Conservation (phyloP, 2,888 invertebrate genomes). For the Andricus quercusramuli region DNA sequence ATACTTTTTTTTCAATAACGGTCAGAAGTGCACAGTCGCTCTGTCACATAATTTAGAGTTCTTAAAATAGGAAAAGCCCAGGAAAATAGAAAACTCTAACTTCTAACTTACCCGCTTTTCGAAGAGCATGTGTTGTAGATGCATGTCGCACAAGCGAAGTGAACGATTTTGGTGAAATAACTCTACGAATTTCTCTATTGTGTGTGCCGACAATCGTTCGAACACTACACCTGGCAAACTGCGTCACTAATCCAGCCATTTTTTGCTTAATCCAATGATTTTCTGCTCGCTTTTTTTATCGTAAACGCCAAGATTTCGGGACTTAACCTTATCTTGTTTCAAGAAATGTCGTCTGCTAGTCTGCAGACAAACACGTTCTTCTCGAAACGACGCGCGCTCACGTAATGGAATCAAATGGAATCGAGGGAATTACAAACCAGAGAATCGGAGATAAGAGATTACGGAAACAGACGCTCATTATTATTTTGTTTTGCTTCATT, state of each 20-base stretch:
- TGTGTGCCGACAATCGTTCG: constrained; percentile 53
- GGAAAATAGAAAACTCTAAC: constrained; percentile 36
- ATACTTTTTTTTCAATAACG: too few relatives aligned
- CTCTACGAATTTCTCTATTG: constrained; percentile 48
- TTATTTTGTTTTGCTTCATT: constrained; percentile 2
- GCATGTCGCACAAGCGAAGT: constrained; percentile 53
- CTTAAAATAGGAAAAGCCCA: not conserved
- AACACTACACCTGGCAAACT: constrained; percentile 56
- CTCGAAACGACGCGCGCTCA: constrained; percentile 30
- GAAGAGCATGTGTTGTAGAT: constrained; percentile 54
- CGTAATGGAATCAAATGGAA: constrained; percentile 35
- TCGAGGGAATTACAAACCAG: constrained; percentile 15
- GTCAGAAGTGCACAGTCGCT: too few relatives aligned
- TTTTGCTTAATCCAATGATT: constrained; percentile 29
- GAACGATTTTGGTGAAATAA: constrained; percentile 45
- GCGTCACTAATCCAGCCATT: constrained; percentile 67
- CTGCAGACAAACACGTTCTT: constrained; percentile 9
- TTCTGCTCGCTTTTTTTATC: not conserved
- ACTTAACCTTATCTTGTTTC: constrained; percentile 41
- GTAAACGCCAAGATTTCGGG: not conserved
- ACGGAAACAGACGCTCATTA: not conserved
- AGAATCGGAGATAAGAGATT: constrained; percentile 6
- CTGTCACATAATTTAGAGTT: not conserved
- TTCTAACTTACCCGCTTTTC: constrained; percentile 57
- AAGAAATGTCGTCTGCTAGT: constrained; percentile 53